Base-by-base conservation (phyloP, 2,888 invertebrate species). In the Selenia dentaria region DNA sequence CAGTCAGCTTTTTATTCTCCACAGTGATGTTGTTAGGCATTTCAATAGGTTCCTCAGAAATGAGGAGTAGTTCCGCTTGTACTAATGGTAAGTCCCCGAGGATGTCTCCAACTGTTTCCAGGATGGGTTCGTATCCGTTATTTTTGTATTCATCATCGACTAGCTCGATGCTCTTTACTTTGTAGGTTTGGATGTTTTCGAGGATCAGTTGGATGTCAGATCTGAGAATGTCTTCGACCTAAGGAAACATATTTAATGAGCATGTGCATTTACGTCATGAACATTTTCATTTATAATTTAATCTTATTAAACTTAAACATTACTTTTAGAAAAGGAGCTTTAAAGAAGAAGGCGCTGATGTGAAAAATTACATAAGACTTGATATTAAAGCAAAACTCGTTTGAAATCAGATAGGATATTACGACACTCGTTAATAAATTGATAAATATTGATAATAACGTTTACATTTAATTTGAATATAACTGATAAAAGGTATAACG, bases 31-130 rank as follows among this genome's bases (percentile, higher is more conserved):
- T 77, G 0, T 79, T 58, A 0, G 92, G 86, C 57, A 93, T 69
- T 29, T 91, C 82, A 8, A 87, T 57, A 1, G 91, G 67, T 1
- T 91, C 88, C 34, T 92, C 91, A 12, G 87, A 81, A 49, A 94
- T 68, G 0, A 95, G 74, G 36, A 91, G 80, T 0, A 94, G 82
- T 33, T 95, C 94, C 0, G 94, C 93, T 59, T 95, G 94, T 2
- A 95, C 91, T 6, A 95, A 70, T 0, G 96, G 95, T 25, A 94
- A 73, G 60, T 96, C 94, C 32, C 92, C 93, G 0, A 96, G 82
- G 0, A 93, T 80, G 1, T 93, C 91, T 5, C 84, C 76, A 3
- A 96, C 87, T 6, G 83, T 56, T 1, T 92, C 91, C 0, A 94
- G 82, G 0, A 94, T 57, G 0, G 93, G 90, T 42, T 83, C 66